A percentile compares a stretch with the other conserved stretches of the same genome.
Conservation (phyloP, 1,140 invertebrate genomes). For the Penaeus japonicus region DNA sequence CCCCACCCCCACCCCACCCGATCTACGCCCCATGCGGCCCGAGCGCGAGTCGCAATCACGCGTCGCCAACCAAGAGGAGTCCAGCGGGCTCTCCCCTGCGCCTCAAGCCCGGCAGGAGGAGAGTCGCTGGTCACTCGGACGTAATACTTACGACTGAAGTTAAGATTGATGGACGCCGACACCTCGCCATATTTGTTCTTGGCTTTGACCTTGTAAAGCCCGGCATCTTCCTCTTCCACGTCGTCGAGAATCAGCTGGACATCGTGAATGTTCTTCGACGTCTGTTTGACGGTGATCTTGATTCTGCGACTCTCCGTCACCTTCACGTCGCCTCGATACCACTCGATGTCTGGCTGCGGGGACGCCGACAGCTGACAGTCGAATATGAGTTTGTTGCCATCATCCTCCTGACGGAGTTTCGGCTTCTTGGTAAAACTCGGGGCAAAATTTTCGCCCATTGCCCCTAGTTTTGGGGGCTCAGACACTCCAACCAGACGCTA, state of each 20-base stretch:
- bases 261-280: slow-evolving; percentile 82
- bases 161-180: slow-evolving; percentile 96
- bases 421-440: slow-evolving; percentile 98
- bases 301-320: slow-evolving; percentile 84
- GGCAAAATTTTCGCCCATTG: slow-evolving; percentile 82
- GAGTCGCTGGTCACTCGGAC: not conserved
- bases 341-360: slow-evolving; percentile 89
- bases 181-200: slow-evolving; percentile 98
- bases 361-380: slow-evolving; percentile 89
- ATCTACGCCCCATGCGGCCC: no score
- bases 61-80: no score
- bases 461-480: slow-evolving; percentile 47
- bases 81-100: no score
- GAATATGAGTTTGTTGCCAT: slow-evolving; percentile 93
- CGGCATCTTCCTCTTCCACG: slow-evolving; percentile 94
- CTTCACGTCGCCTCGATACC: slow-evolving; percentile 87
- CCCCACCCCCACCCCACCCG: no score
- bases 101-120: not conserved
- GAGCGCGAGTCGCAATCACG: no score
- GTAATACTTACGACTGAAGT: slow-evolving; percentile 92
- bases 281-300: slow-evolving; percentile 83
- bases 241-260: slow-evolving; percentile 93
- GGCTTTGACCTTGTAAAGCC: slow-evolving; percentile 96
- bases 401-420: slow-evolving; percentile 92
- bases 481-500: slow-evolving; percentile 28